Evolutionary conservation across 2,888 invertebrate species (phyloP).

Genomic region (Agriotes lineatus): DNA sequence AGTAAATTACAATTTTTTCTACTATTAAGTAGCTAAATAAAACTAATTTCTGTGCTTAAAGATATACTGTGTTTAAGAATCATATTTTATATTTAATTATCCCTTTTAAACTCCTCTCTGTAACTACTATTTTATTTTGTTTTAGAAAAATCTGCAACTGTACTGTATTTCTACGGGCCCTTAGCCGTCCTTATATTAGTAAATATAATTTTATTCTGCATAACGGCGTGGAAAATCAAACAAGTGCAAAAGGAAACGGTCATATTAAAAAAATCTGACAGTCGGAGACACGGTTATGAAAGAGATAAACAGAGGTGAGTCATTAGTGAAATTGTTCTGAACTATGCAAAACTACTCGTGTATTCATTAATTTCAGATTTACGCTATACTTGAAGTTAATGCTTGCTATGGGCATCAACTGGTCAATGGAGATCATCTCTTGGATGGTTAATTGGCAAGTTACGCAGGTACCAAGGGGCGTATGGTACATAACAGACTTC

Average conservation of each 20-base stretch:
- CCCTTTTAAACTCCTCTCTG: too few relatives aligned
- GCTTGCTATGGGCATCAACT: constrained; percentile 88
- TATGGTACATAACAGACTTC: constrained; percentile 75
- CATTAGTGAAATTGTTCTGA: too few relatives aligned
- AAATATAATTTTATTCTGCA: constrained; percentile 76
- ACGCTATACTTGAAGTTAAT: constrained; percentile 84
- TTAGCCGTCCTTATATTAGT: constrained; percentile 74
- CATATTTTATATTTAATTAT: too few relatives aligned
- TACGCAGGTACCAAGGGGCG: constrained; percentile 61
- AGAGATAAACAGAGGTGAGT: constrained; percentile 64
- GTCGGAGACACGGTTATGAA: constrained; percentile 69
- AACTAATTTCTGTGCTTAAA: too few relatives aligned
- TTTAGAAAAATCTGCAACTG: constrained; percentile 70
- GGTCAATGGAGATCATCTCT: constrained; percentile 84
- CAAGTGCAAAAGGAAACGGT: constrained; percentile 76
- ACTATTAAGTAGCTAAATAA: too few relatives aligned
- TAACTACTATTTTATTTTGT: too few relatives aligned
- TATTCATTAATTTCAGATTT: constrained; percentile 76
- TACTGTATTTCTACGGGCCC: constrained; percentile 79
- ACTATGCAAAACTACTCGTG: too few relatives aligned
- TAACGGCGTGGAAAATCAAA: constrained; percentile 77
- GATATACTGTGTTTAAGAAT: too few relatives aligned
- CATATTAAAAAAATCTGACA: constrained; percentile 73
- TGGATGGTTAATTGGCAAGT: constrained; percentile 68
- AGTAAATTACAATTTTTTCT: not conserved